Evolutionary conservation across 2,888 invertebrate species (phyloP).

Genomic region (Unio delphinus): DNA sequence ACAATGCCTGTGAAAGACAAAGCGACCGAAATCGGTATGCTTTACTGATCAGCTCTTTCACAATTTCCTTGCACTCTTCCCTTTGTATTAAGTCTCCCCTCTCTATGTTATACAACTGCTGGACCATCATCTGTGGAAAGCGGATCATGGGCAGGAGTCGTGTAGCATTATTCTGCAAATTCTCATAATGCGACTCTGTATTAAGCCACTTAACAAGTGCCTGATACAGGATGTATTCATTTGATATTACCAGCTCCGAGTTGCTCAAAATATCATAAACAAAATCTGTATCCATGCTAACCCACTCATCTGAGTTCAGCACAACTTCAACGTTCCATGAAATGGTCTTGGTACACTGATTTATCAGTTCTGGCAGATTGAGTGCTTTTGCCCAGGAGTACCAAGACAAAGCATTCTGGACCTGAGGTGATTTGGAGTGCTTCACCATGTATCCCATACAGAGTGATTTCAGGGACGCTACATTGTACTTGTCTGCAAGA

Average conservation of each 20-base stretch:
- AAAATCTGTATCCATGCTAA: conserved; percentile 69
- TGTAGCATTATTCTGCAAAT: conserved; percentile 43
- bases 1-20: conserved; percentile 62
- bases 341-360: conserved; percentile 68
- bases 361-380: conserved; percentile 58
- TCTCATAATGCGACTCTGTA: conserved; percentile 40
- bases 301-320: conserved; percentile 65
- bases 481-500: conserved; percentile 71
- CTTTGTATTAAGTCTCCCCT: conserved; percentile 44
- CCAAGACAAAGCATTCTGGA: conserved; percentile 68
- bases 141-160: conserved; percentile 66
- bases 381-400: conserved; percentile 71
- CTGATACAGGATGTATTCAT: conserved; percentile 62
- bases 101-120: conserved; percentile 62
- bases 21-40: conserved; percentile 70
- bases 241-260: conserved; percentile 64
- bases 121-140: conserved; percentile 69
- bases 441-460: conserved; percentile 69
- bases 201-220: conserved; percentile 63
- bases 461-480: conserved; percentile 65
- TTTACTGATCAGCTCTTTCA: conserved; percentile 61
- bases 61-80: conserved; percentile 38
- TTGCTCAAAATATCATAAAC: conserved; percentile 65
- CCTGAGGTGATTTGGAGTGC: conserved; percentile 66
- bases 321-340: conserved; percentile 69